Base-by-base conservation (phyloP, 2,113 vertebrate genomes). In the Penelope pileata region DNA sequence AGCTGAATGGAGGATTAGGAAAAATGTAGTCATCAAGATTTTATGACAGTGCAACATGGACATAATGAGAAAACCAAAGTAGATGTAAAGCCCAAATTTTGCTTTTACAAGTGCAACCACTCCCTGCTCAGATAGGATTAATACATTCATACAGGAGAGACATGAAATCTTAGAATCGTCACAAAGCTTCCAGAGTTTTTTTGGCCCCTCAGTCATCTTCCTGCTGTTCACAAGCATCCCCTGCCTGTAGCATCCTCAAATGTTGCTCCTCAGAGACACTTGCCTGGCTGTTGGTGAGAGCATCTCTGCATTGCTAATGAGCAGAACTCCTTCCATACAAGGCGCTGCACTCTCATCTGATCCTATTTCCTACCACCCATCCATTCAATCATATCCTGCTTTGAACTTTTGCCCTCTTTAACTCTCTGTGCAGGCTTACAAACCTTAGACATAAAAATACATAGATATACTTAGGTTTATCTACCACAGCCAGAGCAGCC, bases 401-500 rank as follows among this genome's bases (percentile, higher is more conserved):
- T 68, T 95, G 93, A 96, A 94, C 95, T 90, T 75, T 62, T 89
- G 83, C 83, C 88, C 92, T 92, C 80, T 96, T 87, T 93, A 87
- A 85, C 88, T 96, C 83, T 91, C 73, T 86, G 4, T 84, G 84
- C 80, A 70, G 68, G 54, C 70, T 91, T 93, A 90, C 88, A 93
- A 96, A 93, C 84, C 83, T 93, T 62, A 77, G 53, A 93, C 87
- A 91, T 80, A 84, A 93, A 69, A 60, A 91, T 86, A 95, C 69
- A 90, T 76, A 94, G 93, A 96, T 92, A 94, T 18, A 72, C 67
- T 90, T 83, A 50, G 1, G 12, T 96, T 97, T 97, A 98, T 97
- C 97, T 98, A 59, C 69, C 62, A 72, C 83, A 95, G 90, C 95
- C 97, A 97, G 96, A 95, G 78, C 84, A 96, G 96, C 97, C 97